These are phyloP conservation scores for Arctia plantaginis DNA, from an alignment of 2,888 invertebrate species.

Conservation along the genomic window DNA sequence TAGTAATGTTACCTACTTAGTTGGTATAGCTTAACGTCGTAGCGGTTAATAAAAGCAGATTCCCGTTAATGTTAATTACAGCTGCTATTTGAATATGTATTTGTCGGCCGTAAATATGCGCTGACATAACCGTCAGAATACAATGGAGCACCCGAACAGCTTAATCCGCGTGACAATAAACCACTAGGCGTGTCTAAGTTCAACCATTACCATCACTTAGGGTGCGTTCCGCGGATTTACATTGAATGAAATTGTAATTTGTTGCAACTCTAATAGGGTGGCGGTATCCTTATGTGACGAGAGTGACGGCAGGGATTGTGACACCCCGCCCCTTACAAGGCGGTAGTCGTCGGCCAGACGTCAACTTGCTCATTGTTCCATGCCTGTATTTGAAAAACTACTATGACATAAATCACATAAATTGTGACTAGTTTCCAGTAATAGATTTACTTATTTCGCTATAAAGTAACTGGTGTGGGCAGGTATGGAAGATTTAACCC, in stretches of 20 bases:
- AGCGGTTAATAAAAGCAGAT: constrained; percentile 49
- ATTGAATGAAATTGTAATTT: constrained; percentile 85
- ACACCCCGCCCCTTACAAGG: constrained; percentile 66
- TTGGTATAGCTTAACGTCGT: constrained; percentile 40
- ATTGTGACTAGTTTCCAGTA: constrained; percentile 21
- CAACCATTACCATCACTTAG: constrained; percentile 71
- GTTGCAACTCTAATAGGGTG: constrained; percentile 66
- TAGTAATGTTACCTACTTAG: constrained; percentile 35
- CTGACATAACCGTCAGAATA: constrained; percentile 65
- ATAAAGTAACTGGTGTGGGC: neutral
- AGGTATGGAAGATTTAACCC: too few species aligned
- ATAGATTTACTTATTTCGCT: constrained; percentile 30
- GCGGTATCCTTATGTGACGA: constrained; percentile 68
- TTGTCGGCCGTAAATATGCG: constrained; percentile 60
- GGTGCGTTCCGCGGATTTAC: constrained; percentile 73
- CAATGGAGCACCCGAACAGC: constrained; percentile 69
- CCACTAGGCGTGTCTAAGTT: constrained; percentile 78
- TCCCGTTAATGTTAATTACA: constrained; percentile 60
- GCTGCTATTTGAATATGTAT: constrained; percentile 61
- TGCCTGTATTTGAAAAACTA: constrained; percentile 66
- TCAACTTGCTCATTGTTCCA: constrained; percentile 74
- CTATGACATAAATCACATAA: constrained; percentile 49
- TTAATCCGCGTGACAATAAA: constrained; percentile 75
- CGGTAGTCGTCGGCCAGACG: constrained; percentile 59
- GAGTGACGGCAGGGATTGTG: constrained; percentile 56